Percentiles rank a stretch among this genome's conserved stretches.
phyloP scores from a whole-genome alignment of 1,140 invertebrate species.

The Pachypeltis micranthus region DNA sequence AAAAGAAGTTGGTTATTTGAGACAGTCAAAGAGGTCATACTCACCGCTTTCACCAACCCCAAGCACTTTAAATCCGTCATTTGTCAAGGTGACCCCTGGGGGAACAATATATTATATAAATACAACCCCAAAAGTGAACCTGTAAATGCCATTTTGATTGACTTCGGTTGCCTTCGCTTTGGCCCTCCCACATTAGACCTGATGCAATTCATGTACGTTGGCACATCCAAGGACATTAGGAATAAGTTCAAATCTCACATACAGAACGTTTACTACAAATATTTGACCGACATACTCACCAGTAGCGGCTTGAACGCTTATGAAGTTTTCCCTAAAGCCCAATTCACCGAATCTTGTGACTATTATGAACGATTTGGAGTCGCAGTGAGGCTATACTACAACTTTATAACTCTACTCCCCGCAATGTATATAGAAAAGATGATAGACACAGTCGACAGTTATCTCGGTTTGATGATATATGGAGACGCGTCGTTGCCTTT shows the following conservation, averaged over 20 bases:
- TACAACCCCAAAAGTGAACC: too few species aligned
- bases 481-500: neutral
- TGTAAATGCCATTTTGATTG: conserved; percentile 7
- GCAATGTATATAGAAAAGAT: neutral
- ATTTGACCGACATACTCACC: neutral
- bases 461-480: neutral
- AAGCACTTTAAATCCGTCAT: too few species aligned
- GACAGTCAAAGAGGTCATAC: too few species aligned
- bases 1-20: too few species aligned
- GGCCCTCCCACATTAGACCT: conserved; percentile 8
- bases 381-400: neutral
- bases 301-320: neutral
- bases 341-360: neutral
- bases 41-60: too few species aligned
- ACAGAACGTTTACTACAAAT: neutral
- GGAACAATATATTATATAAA: too few species aligned
- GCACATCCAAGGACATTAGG: neutral
- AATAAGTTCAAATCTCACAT: too few species aligned
- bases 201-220: conserved; percentile 12
- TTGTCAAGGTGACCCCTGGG: too few species aligned
- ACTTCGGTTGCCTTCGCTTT: conserved; percentile 3
- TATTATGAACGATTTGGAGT: conserved; percentile 8
- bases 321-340: neutral
- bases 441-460: neutral
- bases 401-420: neutral